A percentile compares a stretch with the other conserved stretches of the same genome.
Evolutionary conservation across 2,888 invertebrate genomes (phyloP).

Genomic region (Xylota segnis): DNA sequence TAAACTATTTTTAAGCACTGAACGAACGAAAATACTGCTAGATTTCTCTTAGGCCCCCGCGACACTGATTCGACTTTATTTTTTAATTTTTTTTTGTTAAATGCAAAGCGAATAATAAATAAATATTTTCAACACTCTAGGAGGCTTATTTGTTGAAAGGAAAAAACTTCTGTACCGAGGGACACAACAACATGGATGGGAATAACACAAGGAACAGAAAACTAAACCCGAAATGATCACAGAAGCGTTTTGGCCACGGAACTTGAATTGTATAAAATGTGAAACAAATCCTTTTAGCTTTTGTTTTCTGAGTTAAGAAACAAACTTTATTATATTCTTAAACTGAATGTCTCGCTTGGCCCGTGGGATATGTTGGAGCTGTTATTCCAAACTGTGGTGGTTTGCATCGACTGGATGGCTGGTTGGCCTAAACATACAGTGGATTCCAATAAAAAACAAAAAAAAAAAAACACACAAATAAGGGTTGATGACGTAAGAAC

Average conservation of each 20-base stretch:
- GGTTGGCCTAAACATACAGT: conserved; percentile 67
- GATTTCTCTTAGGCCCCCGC: not conserved
- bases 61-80: conserved; percentile 20
- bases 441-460: conserved; percentile 27
- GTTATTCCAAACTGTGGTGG: conserved; percentile 73
- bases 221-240: conserved; percentile 37
- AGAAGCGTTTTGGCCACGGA: conserved; percentile 59
- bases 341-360: conserved; percentile 13
- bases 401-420: conserved; percentile 69
- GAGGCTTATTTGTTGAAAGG: not conserved
- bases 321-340: not conserved
- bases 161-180: not conserved
- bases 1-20: conserved; percentile 41
- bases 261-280: conserved; percentile 6
- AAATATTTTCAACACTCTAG: not conserved
- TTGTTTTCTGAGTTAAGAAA: not conserved
- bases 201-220: conserved; percentile 1
- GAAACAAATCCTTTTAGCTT: not conserved
- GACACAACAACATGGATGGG: not conserved
- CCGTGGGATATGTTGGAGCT: conserved; percentile 72
- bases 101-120: no score
- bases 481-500: conserved; percentile 78
- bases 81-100: not conserved
- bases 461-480: no score
- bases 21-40: conserved; percentile 26